phyloP scores from a whole-genome alignment of 2,113 vertebrate species.

The Galemys pyrenaicus region DNA sequence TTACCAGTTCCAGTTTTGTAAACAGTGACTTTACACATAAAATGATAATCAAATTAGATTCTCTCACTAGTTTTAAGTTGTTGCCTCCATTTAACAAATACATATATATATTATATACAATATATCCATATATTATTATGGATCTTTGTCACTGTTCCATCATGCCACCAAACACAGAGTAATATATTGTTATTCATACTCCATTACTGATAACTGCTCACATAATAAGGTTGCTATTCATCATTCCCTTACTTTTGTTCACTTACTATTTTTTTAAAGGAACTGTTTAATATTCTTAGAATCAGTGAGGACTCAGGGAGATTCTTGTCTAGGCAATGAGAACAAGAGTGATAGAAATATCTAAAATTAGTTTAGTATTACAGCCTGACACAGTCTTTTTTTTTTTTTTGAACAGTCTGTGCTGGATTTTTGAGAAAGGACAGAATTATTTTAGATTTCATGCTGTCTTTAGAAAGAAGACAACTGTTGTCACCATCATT shows the following conservation, averaged over 20 bases:
- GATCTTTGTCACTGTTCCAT: background rate
- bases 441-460: background rate
- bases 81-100: background rate
- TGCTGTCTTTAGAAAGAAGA: background rate
- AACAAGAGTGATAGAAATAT: background rate
- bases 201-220: background rate
- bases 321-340: background rate
- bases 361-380: background rate
- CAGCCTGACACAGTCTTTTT: background rate
- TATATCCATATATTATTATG: background rate
- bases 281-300: background rate
- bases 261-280: background rate
- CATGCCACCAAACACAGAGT: background rate
- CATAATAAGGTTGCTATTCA: background rate
- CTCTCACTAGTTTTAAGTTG: background rate
- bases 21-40: background rate
- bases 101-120: background rate
- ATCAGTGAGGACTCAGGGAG: background rate
- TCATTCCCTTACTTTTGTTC: conserved; percentile 28
- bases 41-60: background rate
- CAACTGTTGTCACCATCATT: background rate
- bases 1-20: background rate
- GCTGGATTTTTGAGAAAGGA: background rate
- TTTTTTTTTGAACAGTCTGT: background rate
- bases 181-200: background rate